Evolutionary conservation across 2,113 vertebrate genomes (phyloP), one percentile per base, ranked within the genome.

Genomic region (Cyanoramphus novaezelandiae): DNA sequence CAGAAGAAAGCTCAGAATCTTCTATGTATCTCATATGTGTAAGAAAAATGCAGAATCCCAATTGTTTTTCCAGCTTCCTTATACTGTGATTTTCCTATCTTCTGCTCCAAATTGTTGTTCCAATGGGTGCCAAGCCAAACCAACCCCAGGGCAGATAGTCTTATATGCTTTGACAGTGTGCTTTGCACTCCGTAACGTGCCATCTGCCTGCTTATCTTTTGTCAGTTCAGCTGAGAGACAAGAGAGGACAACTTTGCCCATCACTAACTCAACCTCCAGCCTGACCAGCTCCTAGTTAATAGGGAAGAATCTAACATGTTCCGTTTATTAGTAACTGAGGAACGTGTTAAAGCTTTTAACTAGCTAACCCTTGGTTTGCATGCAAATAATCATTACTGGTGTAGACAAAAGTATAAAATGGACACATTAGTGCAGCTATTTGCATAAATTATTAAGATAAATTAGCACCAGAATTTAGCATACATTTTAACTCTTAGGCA

Each of bases 151-250:
- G 88, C 95, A 95, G 35, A 84, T 70, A 71, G 72, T 71, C 37
- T 83, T 94, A 50, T 0, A 0, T 67, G 65, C 88, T 81, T 62
- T 81, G 68, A 86, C 84, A 75, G 13, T 9, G 35, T 82, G 88
- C 53, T 83, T 80, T 90, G 91, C 69, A 60, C 46, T 93, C 80
- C 39, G 20, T 70, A 78, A 67, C 27, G 62, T 93, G 72, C 91
- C 96, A 95, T 97, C 94, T 97, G 94, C 91, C 83, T 63, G 35
- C 75, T 90, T 62, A 33, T 81, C 91, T 91, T 90, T 60, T 81
- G 69, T 93, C 55, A 86, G 80, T 87, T 95, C 72, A 92, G 67
- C 91, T 17, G 70, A 80, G 50, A 90, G 13, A 78, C 62, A 90
- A 90, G 81, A 82, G 76, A 93, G 91, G 88, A 91, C 63, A 80